Evolutionary conservation across 2,888 invertebrate species (phyloP).

Genomic region (Sthenelais limicola): DNA sequence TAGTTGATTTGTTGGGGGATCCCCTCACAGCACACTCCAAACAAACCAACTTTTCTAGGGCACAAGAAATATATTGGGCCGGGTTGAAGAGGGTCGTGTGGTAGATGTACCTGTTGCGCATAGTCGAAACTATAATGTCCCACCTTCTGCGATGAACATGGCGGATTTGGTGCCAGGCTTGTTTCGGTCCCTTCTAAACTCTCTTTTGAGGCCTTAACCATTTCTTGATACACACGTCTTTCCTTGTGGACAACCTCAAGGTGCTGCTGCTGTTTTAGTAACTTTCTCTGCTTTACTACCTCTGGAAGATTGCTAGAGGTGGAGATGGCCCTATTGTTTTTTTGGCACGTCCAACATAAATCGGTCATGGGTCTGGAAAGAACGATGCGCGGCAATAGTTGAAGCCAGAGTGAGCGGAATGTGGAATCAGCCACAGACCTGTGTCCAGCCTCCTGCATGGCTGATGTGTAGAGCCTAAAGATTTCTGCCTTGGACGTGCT

Average conservation of each 20-base stretch:
- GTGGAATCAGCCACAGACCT: background rate
- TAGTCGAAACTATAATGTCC: background rate
- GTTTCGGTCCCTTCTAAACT: too few relatives aligned
- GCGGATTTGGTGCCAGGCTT: too few relatives aligned
- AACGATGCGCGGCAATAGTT: background rate
- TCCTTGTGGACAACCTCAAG: too few relatives aligned
- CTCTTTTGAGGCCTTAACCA: too few relatives aligned
- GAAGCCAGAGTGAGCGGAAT: background rate
- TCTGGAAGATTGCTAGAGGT: too few relatives aligned
- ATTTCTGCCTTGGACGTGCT: background rate
- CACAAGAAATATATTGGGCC: background rate
- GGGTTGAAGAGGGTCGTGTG: slow-evolving; percentile 1
- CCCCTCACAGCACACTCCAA: slow-evolving; percentile 2
- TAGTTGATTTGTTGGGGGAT: slow-evolving; percentile 4
- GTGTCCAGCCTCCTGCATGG: background rate
- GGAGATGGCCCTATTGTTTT: too few relatives aligned
- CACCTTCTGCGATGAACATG: too few relatives aligned
- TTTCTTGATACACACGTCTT: too few relatives aligned
- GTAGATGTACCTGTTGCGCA: slow-evolving; percentile 4
- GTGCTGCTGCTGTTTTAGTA: too few relatives aligned
- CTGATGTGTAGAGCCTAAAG: background rate
- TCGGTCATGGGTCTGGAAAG: background rate
- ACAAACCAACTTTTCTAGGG: background rate
- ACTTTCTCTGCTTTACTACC: too few relatives aligned
- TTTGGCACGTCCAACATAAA: background rate